phyloP scores from a whole-genome alignment of 2,888 invertebrate genomes.

The Hipparchia semele region DNA sequence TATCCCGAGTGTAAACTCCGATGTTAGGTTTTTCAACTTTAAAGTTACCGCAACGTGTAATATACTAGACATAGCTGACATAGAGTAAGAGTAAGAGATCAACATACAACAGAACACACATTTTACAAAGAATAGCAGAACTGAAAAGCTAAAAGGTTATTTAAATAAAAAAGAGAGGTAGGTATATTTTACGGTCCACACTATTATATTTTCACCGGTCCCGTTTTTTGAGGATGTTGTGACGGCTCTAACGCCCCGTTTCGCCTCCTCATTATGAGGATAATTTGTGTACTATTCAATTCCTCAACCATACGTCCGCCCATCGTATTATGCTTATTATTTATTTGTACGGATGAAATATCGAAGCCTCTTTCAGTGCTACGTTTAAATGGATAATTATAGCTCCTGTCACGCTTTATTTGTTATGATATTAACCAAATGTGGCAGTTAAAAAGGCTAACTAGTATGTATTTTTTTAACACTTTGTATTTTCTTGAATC shows the following conservation, averaged over 20 bases:
- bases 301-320: conserved; percentile 53
- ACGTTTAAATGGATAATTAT: conserved; percentile 2
- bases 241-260: conserved; percentile 54
- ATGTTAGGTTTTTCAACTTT: too few species aligned
- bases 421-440: neutral
- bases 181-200: neutral
- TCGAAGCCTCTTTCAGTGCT: neutral
- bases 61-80: too few species aligned
- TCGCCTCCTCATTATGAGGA: conserved; percentile 61
- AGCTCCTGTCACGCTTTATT: neutral
- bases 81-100: too few species aligned
- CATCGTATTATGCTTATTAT: conserved; percentile 48
- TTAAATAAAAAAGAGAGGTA: neutral
- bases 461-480: too few species aligned
- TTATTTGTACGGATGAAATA: conserved; percentile 5
- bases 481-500: too few species aligned
- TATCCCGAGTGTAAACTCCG: too few species aligned
- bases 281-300: conserved; percentile 60
- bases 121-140: too few species aligned
- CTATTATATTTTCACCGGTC: neutral
- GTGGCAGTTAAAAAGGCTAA: neutral
- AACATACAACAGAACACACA: too few species aligned
- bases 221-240: conserved; percentile 26
- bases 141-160: too few species aligned
- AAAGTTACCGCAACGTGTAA: too few species aligned